Conservation (phyloP, 2,888 invertebrate genomes). For the Drosophila borborema region DNA sequence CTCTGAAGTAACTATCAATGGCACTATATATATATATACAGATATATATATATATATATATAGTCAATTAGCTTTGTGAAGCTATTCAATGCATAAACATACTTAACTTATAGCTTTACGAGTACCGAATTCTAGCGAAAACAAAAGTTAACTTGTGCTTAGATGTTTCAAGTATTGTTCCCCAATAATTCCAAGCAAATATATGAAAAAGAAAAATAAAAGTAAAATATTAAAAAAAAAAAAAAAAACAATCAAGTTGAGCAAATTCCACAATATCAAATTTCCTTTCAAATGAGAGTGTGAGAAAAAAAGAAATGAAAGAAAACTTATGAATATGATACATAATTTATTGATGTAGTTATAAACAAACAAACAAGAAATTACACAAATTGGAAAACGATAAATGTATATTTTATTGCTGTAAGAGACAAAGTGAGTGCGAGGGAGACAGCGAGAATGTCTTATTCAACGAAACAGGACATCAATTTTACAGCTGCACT, state of each 20-base stretch:
- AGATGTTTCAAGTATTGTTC: conserved; percentile 32
- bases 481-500: conserved; percentile 43
- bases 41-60: conserved; percentile 26
- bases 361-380: conserved; percentile 69
- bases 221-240: background rate
- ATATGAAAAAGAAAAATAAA: background rate
- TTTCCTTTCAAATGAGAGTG: conserved; percentile 35
- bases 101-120: conserved; percentile 49
- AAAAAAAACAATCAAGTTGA: conserved; percentile 16
- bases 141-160: conserved; percentile 44
- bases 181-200: conserved; percentile 33
- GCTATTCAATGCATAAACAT: conserved; percentile 38
- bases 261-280: conserved; percentile 61
- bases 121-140: conserved; percentile 29
- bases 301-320: conserved; percentile 55
- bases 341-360: conserved; percentile 81
- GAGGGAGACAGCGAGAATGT: conserved; percentile 10
- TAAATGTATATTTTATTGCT: conserved; percentile 53
- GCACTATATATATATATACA: conserved; percentile 16
- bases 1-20: conserved; percentile 44
- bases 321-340: conserved; percentile 60
- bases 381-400: conserved; percentile 79
- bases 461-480: conserved; percentile 35
- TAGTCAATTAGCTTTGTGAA: conserved; percentile 31
- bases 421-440: background rate